Conservation (phyloP, 2,113 vertebrate genomes). For the Smithornis capensis region DNA sequence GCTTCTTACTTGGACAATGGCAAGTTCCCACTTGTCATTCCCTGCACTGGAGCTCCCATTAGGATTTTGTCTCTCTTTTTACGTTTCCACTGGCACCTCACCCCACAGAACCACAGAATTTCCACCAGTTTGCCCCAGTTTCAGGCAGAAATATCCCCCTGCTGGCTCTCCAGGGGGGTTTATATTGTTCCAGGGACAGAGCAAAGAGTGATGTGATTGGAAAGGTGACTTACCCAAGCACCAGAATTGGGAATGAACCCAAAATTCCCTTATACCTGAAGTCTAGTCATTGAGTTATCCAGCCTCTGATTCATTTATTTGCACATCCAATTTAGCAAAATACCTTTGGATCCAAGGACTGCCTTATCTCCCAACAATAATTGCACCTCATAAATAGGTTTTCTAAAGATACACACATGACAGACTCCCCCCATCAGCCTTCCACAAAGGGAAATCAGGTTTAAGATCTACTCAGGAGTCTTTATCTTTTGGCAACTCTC, state of each 20-base stretch:
- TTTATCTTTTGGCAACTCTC: not conserved
- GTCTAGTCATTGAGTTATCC: not conserved
- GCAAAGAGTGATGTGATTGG: not conserved
- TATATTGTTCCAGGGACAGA: not conserved
- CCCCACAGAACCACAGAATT: not conserved
- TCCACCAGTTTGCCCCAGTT: accelerated
- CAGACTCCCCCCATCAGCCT: not conserved
- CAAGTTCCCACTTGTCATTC: not conserved
- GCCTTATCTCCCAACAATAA: not conserved
- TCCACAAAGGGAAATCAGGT: not conserved
- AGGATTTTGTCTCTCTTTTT: not conserved
- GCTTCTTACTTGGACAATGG: not conserved
- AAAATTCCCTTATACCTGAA: not conserved
- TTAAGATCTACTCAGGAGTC: not conserved
- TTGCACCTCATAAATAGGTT: not conserved
- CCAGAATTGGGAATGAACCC: not conserved
- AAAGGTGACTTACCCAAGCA: not conserved
- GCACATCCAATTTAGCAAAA: not conserved
- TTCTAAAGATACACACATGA: accelerated
- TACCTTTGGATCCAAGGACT: not conserved
- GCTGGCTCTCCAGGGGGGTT: not conserved
- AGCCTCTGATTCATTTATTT: not conserved
- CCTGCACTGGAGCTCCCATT: not conserved
- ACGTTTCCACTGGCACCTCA: not conserved
- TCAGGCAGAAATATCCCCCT: not conserved